Conservation (phyloP, 2,113 vertebrate species). For the Gymnogyps californianus region DNA sequence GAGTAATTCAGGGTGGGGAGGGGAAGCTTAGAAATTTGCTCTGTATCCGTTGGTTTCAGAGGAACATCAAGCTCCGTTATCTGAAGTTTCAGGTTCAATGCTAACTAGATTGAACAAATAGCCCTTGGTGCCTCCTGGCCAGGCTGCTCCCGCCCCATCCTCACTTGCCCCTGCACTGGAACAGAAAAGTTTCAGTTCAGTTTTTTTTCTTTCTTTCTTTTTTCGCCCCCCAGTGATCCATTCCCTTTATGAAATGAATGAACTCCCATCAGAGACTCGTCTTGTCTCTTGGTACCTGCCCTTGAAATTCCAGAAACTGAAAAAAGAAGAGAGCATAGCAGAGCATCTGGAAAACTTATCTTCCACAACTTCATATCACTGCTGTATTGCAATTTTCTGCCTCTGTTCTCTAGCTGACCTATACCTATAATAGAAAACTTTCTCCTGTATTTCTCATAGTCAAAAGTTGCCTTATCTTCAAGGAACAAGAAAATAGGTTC, state of each 20-base stretch:
- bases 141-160: neutral
- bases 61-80: neutral
- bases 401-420: conserved; percentile 42
- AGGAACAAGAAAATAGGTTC: conserved; percentile 55
- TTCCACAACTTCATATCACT: neutral
- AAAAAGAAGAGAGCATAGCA: neutral
- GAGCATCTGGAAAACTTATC: neutral
- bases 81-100: neutral
- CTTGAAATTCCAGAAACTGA: neutral
- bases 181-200: neutral
- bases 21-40: neutral
- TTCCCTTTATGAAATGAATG: neutral
- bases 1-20: neutral
- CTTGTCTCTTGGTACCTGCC: neutral
- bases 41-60: neutral
- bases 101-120: neutral
- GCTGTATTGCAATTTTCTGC: conserved; percentile 22
- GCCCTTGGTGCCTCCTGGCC: neutral
- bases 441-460: conserved; percentile 53
- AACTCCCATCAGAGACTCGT: neutral
- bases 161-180: neutral
- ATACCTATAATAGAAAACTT: conserved; percentile 48
- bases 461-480: conserved; percentile 60
- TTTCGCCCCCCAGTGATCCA: neutral
- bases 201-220: neutral